Evolutionary conservation across 2,113 vertebrate species (phyloP).

Genomic region (Prionailurus viverrinus): DNA sequence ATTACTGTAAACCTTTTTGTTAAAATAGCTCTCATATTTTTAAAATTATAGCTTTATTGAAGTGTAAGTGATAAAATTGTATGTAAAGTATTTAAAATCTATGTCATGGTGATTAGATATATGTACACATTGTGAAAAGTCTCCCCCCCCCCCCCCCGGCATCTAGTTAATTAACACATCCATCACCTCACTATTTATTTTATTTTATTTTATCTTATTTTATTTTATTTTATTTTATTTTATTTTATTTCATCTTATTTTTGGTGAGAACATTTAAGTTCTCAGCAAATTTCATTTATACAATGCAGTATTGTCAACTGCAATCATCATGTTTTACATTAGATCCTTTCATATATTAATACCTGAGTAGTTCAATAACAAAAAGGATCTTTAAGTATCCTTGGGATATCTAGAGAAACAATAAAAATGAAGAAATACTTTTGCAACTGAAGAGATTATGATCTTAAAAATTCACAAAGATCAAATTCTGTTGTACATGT

Average conservation of each 20-base stretch:
- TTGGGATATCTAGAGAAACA: background rate
- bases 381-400: background rate
- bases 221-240: too few species aligned
- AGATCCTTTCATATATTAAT: background rate
- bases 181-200: background rate
- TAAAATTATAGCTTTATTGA: background rate
- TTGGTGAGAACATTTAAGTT: background rate
- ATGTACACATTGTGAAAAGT: background rate
- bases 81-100: background rate
- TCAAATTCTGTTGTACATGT: background rate
- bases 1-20: background rate
- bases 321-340: background rate
- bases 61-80: background rate
- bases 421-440: background rate
- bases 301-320: background rate
- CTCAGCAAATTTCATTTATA: background rate
- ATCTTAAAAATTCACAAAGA: background rate
- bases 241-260: background rate
- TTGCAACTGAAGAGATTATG: background rate
- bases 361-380: background rate
- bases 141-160: rapidly evolving
- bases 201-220: background rate
- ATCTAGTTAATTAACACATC: background rate
- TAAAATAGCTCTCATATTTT: background rate
- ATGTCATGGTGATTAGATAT: background rate